Conservation (phyloP, 2,888 invertebrate genomes). For the Anorthoa munda region DNA sequence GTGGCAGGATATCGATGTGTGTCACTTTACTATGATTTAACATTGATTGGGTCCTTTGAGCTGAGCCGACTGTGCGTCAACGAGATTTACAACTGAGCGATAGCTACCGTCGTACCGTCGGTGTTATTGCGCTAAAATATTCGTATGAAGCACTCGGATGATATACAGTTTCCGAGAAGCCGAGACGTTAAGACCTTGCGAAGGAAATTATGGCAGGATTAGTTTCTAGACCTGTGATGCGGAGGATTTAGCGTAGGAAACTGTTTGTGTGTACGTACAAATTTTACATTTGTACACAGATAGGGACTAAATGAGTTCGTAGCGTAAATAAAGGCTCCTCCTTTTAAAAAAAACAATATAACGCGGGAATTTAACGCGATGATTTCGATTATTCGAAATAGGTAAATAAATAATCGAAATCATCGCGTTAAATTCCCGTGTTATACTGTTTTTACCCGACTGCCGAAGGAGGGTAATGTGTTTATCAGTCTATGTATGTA, state of each 20-base stretch:
- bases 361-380: no score
- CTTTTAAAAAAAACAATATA: no score
- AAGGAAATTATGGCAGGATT: slow-evolving; percentile 77
- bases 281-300: slow-evolving; percentile 22
- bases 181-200: slow-evolving; percentile 74
- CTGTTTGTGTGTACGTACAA: slow-evolving; percentile 57
- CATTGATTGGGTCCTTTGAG: slow-evolving; percentile 87
- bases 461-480: no score
- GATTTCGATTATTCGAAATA: no score
- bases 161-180: slow-evolving; percentile 76
- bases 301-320: neutral
- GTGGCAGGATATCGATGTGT: slow-evolving; percentile 76
- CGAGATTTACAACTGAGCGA: slow-evolving; percentile 85
- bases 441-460: no score
- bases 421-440: no score
- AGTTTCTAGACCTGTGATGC: slow-evolving; percentile 72
- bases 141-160: slow-evolving; percentile 68
- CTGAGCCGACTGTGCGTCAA: slow-evolving; percentile 71
- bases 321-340: neutral
- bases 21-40: slow-evolving; percentile 86
- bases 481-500: no score
- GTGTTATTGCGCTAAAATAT: slow-evolving; percentile 76
- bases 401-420: no score
- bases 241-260: slow-evolving; percentile 61
- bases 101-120: slow-evolving; percentile 81